Evolutionary conservation across 2,797 vertebrate species (phyloP), one percentile per base, ranked within the genome.

Genomic region (Lerista edwardsae): DNA sequence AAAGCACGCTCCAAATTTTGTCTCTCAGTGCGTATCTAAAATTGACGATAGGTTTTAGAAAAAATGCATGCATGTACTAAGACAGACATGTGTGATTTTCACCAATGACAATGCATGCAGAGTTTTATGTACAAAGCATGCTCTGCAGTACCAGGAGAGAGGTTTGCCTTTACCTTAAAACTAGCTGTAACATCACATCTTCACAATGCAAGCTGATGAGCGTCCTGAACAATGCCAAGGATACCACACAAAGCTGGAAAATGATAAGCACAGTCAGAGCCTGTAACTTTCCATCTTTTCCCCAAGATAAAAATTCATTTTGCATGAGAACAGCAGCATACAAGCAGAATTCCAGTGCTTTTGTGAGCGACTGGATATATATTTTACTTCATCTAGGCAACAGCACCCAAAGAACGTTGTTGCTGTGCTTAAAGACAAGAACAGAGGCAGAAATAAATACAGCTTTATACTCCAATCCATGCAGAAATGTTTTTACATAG

Each of bases 111-210:
- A 14, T 25, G 27, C 6, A 57, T 4, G 51, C 25, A 34, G 3
- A 25, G 21, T n/a, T 82, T 7, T 5, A 41, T 21, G 9, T 27
- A 67, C 62, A 21, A 67, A 75, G 27, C 29, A 9, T 64, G 29
- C 0, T 0, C 25, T 21, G 41, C 9, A 84, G 80, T 87, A 41
- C 69, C 41, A 82, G 57, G 82, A 61, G 23, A 44, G 47, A 27
- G 90, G 29, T 57, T 61, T 64, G 31, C 51, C 68, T 96, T 98
- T 93, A 99, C 99, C 98, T 98, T 94, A 99, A 88, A 92, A 99
- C 87, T 14, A 99, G 97, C 87, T 99, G 98, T 87, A 99, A 94
- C 98, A 99, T 99, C 93, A 99, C 98, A 80, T 99, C 99, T 95
- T 99, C 99, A 94, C 99, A 99, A 91, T 98, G 97, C 84, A 99